Evolutionary conservation across 2,797 vertebrate species (phyloP), one percentile per base, ranked within the genome.

Genomic region (Fundulus diaphanus): DNA sequence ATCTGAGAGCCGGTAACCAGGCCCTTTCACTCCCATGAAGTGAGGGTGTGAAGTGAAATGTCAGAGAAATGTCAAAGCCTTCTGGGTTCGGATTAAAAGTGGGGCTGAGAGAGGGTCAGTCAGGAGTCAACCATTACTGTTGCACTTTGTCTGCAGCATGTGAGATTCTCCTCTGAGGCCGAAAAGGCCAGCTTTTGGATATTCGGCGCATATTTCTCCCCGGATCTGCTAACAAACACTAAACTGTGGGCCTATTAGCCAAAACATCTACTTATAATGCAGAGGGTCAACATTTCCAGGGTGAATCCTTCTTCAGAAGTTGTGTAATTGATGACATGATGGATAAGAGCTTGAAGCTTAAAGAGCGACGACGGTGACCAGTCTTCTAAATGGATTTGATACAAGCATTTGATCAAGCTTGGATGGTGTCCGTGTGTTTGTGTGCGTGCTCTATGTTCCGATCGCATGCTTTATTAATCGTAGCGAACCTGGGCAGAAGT

Each of bases 31-130:
- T 61, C 69, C 27, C 61, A 63, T 33, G 73, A 82, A 73, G 81
- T 78, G 80, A 85, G 44, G 33, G 48, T 70, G 71, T 31, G 18
- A 72, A 71, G 81, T 65, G 83, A 89, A 91, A 89, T 87, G 88
- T 87, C 91, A 92, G 78, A 79, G 78, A 90, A 90, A 89, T 88
- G 88, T 88, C 88, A 90, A 78, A 88, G 86, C 88, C 81, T 78
- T 76, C 48, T 70, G 83, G 87, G 82, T 71, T 59, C 72, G 31
- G 83, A 90, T 90, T 83, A 85, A 78, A 78, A 65, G 54, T 1
- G 42, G 61, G 49, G 77, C 81, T 76, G 37, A 24, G 1, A 63
- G 74, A 65, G 73, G 86, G 81, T 88, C 86, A 80, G 79, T 42
- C 70, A 61, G 74, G 81, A 87, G 87, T 87, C 82, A 69, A 37